Evolutionary conservation across 1,140 invertebrate genomes (phyloP).

Genomic region (Pemphigus obesinymphae): DNA sequence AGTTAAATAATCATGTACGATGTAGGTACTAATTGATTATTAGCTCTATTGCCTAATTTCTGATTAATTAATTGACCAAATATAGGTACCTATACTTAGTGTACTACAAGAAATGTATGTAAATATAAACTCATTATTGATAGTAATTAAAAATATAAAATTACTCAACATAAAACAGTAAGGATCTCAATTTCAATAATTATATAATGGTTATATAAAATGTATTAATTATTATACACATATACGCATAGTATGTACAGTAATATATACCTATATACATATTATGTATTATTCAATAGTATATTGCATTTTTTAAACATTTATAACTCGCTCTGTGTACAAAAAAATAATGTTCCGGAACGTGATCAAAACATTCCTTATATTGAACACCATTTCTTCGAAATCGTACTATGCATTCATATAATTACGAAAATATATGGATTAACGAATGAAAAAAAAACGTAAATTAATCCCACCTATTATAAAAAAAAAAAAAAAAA

Average conservation of each 20-base stretch:
- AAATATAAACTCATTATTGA: too few relatives aligned
- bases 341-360: constrained; percentile 1
- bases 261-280: neutral
- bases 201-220: neutral
- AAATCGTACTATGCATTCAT: neutral
- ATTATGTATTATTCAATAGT: neutral
- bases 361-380: constrained; percentile 10
- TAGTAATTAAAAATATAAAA: neutral
- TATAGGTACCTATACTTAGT: too few relatives aligned
- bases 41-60: too few relatives aligned
- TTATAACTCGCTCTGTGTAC: neutral
- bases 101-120: too few relatives aligned
- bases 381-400: constrained; percentile 35
- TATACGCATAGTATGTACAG: neutral
- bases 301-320: neutral
- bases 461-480: neutral
- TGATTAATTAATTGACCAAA: too few relatives aligned
- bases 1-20: too few relatives aligned
- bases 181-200: neutral
- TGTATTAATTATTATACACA: neutral
- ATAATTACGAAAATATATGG: neutral
- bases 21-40: too few relatives aligned
- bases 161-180: neutral
- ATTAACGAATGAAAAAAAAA: neutral
- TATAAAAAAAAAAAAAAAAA: too few relatives aligned